Conservation (phyloP, 2,888 invertebrate species). For the Allolobophora icterica region DNA sequence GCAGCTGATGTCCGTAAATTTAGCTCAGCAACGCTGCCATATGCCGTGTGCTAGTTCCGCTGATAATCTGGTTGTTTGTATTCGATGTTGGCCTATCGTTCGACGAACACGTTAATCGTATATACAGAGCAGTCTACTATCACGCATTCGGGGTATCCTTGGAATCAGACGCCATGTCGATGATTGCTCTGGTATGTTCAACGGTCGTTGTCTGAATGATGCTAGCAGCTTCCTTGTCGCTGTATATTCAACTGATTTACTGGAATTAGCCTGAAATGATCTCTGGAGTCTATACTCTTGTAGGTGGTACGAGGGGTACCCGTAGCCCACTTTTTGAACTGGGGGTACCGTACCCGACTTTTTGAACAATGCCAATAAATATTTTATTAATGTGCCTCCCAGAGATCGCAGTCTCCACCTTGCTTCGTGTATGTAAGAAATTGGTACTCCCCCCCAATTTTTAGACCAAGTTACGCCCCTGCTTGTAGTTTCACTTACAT, state of each 20-base stretch:
- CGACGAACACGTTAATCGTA: slow-evolving; percentile 12
- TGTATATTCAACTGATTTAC: not conserved
- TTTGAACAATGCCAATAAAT: too few species aligned
- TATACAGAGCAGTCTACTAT: not conserved
- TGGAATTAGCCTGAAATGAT: not conserved
- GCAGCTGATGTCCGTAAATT: not conserved
- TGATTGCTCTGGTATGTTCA: not conserved
- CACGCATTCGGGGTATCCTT: not conserved
- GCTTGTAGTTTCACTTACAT: not conserved
- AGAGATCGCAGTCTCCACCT: too few species aligned
- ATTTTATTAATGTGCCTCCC: too few species aligned
- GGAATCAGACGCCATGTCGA: not conserved
- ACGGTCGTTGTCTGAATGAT: not conserved
- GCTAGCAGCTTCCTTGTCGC: not conserved
- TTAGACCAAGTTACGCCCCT: too few species aligned
- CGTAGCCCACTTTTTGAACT: too few species aligned
- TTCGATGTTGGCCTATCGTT: not conserved
- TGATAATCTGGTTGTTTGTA: slow-evolving; percentile 17
- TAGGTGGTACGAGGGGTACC: too few species aligned
- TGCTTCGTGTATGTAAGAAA: too few species aligned
- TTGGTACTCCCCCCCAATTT: too few species aligned
- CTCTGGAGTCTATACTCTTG: too few species aligned
- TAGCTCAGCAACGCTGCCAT: not conserved
- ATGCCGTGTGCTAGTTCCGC: not conserved
- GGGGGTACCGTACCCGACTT: too few species aligned